phyloP scores from a whole-genome alignment of 2,888 invertebrate genomes.

The Hyppa rectilinea region DNA sequence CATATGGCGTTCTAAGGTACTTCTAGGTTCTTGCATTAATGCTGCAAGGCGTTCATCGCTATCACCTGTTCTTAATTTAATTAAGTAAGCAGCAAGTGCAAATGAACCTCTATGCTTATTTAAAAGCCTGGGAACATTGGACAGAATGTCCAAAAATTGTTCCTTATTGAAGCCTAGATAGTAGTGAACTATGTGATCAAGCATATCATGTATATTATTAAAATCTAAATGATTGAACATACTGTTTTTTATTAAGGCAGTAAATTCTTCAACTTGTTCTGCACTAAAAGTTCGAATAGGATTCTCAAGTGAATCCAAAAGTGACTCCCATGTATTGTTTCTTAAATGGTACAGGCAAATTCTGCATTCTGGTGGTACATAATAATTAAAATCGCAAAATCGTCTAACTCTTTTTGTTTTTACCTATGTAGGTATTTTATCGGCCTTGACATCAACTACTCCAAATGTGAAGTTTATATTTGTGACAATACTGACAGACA shows the following conservation, averaged over 20 bases:
- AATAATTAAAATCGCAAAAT: background rate
- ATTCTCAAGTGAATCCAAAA: background rate
- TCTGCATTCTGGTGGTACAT: background rate
- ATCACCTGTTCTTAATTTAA: conserved; percentile 3
- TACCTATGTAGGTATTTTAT: no score
- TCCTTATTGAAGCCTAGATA: background rate
- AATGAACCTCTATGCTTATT: background rate
- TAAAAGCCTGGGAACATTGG: background rate
- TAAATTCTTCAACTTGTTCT: background rate
- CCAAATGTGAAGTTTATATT: no score
- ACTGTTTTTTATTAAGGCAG: conserved; percentile 6
- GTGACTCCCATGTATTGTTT: background rate
- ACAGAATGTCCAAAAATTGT: background rate
- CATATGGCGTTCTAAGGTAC: background rate
- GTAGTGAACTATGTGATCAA: background rate
- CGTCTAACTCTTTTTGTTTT: background rate
- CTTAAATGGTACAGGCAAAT: background rate
- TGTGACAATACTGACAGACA: no score
- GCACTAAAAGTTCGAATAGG: conserved; percentile 1
- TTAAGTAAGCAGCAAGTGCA: conserved; percentile 3
- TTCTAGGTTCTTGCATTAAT: background rate
- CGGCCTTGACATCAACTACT: no score
- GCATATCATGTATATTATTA: background rate
- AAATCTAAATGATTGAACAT: conserved; percentile 4
- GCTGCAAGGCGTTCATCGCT: background rate